Evolutionary conservation across 2,113 vertebrate genomes (phyloP), one percentile per base, ranked within the genome.

Genomic region (Psittacara wagleri): DNA sequence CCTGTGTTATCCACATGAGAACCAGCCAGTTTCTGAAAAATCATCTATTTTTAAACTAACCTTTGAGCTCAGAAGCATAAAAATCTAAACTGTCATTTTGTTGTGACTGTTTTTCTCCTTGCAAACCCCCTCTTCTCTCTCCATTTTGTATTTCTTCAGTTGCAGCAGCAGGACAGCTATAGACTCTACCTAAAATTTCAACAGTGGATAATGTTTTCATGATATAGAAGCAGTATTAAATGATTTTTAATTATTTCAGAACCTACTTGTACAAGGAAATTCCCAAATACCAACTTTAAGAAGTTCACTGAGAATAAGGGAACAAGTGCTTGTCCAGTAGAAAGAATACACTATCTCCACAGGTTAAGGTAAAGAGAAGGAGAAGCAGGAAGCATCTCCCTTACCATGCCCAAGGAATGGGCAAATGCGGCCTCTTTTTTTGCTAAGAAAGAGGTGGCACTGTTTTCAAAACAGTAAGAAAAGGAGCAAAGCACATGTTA

Each of bases 11-110:
- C n/a, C 63, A 63, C 31, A 39, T 4, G 46, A 92, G 51, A 83
- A 83, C 11, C 20, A 18, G 35, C 19, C 20, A 63, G 82, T 67
- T 79, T 89, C 77, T 83, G 51, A 72, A 64, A 77, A 88, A 29
- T 13, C 3, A 62, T 64, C 72, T 92, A 54, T n/a, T 95, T 97
- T 73, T 94, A 90, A 89, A 91, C 9, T 75, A 80, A 92, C 39
- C 48, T 94, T 79, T 90, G 43, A 91, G 55, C 23, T 90, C 59
- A 81, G 54, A 94, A 93, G 27, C 37, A 81, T 57, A 74, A 66
- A 91, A 79, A 67, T 39, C 29, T 52, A 3, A 81, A 59, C 44
- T 81, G 41, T 43, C n/a, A 51, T 64, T 20, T 24, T 74, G 61
- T 72, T 83, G 20, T 55, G 51, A 77, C 22, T 28, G 35, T 81